Base-by-base conservation (phyloP, 2,797 vertebrate species). In the Adelosebastes latens region DNA sequence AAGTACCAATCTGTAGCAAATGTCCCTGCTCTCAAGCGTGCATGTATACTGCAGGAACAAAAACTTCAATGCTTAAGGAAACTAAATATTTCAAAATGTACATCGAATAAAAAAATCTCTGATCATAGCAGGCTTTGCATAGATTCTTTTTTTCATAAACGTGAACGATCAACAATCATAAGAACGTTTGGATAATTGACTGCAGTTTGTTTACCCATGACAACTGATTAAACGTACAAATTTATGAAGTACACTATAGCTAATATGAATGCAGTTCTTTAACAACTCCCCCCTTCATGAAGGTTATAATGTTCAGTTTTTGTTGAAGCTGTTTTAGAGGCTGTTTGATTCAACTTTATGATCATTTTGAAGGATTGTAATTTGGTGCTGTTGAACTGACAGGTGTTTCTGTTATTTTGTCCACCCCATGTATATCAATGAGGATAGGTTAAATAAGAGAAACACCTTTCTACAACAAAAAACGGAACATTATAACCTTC, bases 261-360 rank as follows among this genome's bases (percentile, higher is more conserved):
- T 14, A 2, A 22, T 11, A 12, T 5, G 39, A 42, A 3, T 46
- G 16, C 10, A 55, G 52, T 24, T 4, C 25, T 59, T 14, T 59
- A 27, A 8, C 5, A 1, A 4, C 56, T 27, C 25, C 56, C 1
- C 25, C 56, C 7, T 46, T 46, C 56, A 27, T 59, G 14, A 29
- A 0, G 25, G n/a, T 56, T 7, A 25, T 14, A 14, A 56, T 25
- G 53, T 14, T 55, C n/a, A 24, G 22, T 55, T 0, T 0, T 0
- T 46, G 6, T 46, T 46, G 42, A 46, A 46, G 42, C 42, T 46
- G 42, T 46, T 46, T 18, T 8, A 42, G 2, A 42, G 39, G 2
- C 13, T 16, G 9, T 53, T 0, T 59, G 7, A 27, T 58, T 16
- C 25, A 8, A 27, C 56, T 31, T 60, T 25, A 11, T 1, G 8